Base-by-base conservation (phyloP, 2,113 vertebrate genomes). In the Peromyscus californicus region DNA sequence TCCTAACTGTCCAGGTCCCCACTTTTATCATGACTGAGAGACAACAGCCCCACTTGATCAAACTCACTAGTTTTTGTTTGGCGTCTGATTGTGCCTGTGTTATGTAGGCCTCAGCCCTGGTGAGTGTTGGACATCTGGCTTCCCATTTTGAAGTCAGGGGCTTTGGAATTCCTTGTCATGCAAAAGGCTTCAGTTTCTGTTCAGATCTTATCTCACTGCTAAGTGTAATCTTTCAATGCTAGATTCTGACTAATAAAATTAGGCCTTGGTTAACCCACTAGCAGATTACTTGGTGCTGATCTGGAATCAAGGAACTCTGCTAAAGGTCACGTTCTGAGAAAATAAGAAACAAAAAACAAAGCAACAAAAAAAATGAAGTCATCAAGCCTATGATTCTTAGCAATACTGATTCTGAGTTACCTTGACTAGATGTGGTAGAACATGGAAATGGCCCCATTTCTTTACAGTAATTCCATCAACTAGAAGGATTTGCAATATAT, bases 161-260 rank as follows among this genome's bases (percentile, higher is more conserved):
- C 42, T 96, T 92, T 97, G 94, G 88, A 93, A 92, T 92, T 79
- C 83, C 0, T 36, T 86, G 54, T 75, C 42, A 70, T 75, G 36
- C 26, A 83, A 80, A 96, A 93, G 29, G 63, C 51, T 91, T 61
- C 54, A 51, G 72, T 54, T 95, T 94, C 72, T 92, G 70, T 69
- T 92, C 69, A 95, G 67, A 92, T 63, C 94, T 95, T 90, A 83
- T 80, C 59, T 96, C 54, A 69, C 54, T 63, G 65, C 45, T 82
- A 16, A 54, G 78, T 89, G 48, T 83, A 95, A 96, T 26, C 7
- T 97, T 97, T 91, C 84, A 86, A 75, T 65, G 61, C 10, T 90
- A 95, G 59, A 54, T 36, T 97, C 79, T 97, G 76, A 61, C 95
- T 96, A 95, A 93, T 70, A 33, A 92, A 92, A 51, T 93, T 80